Base-by-base conservation (phyloP, 2,797 vertebrate genomes). In the Enteromius thamalakanensis region DNA sequence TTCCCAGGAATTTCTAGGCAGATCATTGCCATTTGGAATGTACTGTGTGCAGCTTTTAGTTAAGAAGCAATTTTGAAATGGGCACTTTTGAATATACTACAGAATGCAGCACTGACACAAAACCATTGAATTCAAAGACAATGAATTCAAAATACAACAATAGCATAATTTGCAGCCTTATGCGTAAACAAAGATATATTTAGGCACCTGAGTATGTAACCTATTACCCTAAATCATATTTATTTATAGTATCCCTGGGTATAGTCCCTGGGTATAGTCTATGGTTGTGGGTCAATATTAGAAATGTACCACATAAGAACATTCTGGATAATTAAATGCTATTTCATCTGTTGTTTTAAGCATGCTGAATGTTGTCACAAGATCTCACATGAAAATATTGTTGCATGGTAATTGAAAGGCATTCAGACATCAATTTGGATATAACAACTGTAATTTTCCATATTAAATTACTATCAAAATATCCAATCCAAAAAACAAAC, bases 1-100 rank as follows among this genome's bases (percentile, higher is more conserved):
- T 81, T 75, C 58, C 80, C 58, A 75, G 32, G 68, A 74, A 75
- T 64, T 74, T 81, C 58, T 19, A 65, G 80, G 55, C 80, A 65
- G 80, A 74, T 65, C 60, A 65, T 51, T 65, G 42, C 15, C 42
- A 40, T 65, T 81, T 51, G 69, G 69, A 81, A 74, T 51, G 58
- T 60, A 53, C 23, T 2, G 11, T 29, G 14, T 64, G 29, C 67
- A 74, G 37, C 21, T 45, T n/a, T 32, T 26, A 65, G 5, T 37
- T 60, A 29, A 81, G 55, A 74, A 74, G 60, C 26, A 49, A 40
- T 26, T 81, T 19, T 64, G 15, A 32, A 64, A 64, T 64, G 62
- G 15, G 32, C 3, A 29, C 62, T 64, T 64, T 17, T 65, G 58
- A 49, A 21, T 23, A 42, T 4, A 80, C 8, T 40, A 37, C 29